Evolutionary conservation across 64 coral and sea anemone genomes (phyloP).

Genomic region (Pocillopora verrucosa): DNA sequence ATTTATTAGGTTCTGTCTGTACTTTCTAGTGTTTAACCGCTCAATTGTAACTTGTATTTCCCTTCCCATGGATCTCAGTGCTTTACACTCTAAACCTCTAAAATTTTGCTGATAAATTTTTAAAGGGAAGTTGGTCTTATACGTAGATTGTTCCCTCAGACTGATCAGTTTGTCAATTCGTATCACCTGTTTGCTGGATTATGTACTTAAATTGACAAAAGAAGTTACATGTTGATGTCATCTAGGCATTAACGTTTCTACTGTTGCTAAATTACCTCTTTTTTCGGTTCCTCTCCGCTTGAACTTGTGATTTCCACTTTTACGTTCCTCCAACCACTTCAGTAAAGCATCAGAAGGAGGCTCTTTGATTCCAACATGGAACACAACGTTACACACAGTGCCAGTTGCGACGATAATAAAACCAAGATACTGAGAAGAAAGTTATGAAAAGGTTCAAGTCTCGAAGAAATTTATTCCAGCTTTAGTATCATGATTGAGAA

Average conservation of each 20-base stretch:
- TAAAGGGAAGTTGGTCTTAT: no score
- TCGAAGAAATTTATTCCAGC: no score
- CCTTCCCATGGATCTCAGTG: no score
- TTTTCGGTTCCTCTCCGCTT: background rate
- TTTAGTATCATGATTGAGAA: no score
- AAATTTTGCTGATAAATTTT: no score
- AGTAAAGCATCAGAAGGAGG: slow-evolving; percentile 50
- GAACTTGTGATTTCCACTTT: slow-evolving; percentile 24
- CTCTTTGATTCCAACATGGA: slow-evolving; percentile 54
- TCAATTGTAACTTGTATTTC: no score
- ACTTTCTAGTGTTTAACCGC: no score
- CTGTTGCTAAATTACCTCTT: background rate
- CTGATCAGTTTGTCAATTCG: no score
- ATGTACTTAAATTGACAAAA: background rate
- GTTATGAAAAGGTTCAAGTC: background rate
- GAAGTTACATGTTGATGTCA: background rate
- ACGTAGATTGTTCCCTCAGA: no score
- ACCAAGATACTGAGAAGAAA: slow-evolving; percentile 41
- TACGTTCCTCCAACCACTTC: slow-evolving; percentile 35
- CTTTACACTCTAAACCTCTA: no score
- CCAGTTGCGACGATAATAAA: slow-evolving; percentile 51
- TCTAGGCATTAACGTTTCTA: background rate
- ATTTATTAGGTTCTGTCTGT: no score
- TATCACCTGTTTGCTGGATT: no score
- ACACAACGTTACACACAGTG: slow-evolving; percentile 51